Evolutionary conservation across 1,140 invertebrate genomes (phyloP), one percentile per base, ranked within the genome.

Genomic region (Sycophila sp.): DNA sequence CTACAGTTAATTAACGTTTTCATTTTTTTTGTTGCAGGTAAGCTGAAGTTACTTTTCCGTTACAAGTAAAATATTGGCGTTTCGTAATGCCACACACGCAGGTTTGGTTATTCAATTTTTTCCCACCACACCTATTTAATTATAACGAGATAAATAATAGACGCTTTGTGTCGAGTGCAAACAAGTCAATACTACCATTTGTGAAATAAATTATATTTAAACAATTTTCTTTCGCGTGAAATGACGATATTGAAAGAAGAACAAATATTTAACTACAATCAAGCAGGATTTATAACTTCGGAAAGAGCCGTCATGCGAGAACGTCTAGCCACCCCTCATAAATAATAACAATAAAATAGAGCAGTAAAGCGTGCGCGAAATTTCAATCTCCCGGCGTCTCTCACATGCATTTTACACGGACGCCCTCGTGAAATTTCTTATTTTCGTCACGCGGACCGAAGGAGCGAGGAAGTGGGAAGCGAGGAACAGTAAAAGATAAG

Each of bases 1-100:
- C n/a, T n/a, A n/a, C n/a, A n/a, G n/a, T n/a, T 66, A 30, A 55
- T 55, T 26, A 0, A 2, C 30, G 1, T 49, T 55, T 19, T n/a
- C n/a, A 7, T 55, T 55, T 56, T 56, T 30, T 67, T 22, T 67
- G 53, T 67, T 67, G 4, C 38, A 67, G 64, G 64, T 67, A 26
- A 67, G 64, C 19, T 19, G 7, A 13, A 38, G 49, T 7, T n/a
- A 2, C 26, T 28, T 56, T 15, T 17, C 17, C 13, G 4, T 34
- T 11, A 59, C n/a, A n/a, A n/a, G n/a, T n/a, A n/a, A n/a, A n/a
- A n/a, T n/a, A n/a, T n/a, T n/a, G n/a, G n/a, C n/a, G n/a, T n/a
- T n/a, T n/a, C n/a, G n/a, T n/a, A n/a, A 1, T 17, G 42, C 24
- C 42, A 22, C n/a, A 22, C 42, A 17, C n/a, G 2, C 13, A 56